Base-by-base conservation (phyloP, 2,888 invertebrate species). In the Camponotus fellah region DNA sequence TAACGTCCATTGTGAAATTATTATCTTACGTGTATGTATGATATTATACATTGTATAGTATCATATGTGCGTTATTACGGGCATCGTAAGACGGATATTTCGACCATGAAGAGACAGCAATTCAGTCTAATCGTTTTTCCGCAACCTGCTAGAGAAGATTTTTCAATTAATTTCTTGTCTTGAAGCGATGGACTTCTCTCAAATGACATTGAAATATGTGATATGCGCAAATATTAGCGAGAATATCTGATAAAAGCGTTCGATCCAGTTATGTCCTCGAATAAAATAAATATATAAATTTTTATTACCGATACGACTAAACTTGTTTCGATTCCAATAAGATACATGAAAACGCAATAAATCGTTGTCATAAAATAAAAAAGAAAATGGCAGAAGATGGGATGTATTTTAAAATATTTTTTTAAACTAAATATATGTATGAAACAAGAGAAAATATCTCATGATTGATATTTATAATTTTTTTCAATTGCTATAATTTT, bases 221-320 rank as follows among this genome's bases (percentile, higher is more conserved):
- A 60, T 17, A n/a, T 40, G 60, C 34, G 40, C 34, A 82, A 82
- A 82, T 74, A 82, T 82, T 82, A 72, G 64, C 32, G 60, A 66
- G 66, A 80, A 69, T 62, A 40, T 79, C 43, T 69, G 77, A 85
- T 60, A 17, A 77, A 82, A 83, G 68, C 46, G 34, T 68, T n/a
- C 68, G 82, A 72, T 79, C 62, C 80, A 76, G 34, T 85, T 82
- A 21, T 58, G 40, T 49, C 21, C 49, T 34, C 40, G 21, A 82
- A 82, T 46, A 43, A 69, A 34, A 68, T 26, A 71, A 81, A 53
- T 65, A 58, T 49, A 21, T 46, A 2, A 26, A 68, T 32, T 71
- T 26, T 26, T 49, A 12, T 60, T 58, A 49, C 32, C 40, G 65
- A 17, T 14, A 65, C 60, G 26, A 9, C 8, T 53, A 17, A 12